A percentile compares a stretch with the other conserved stretches of the same genome.
Evolutionary conservation across 2,888 invertebrate genomes (phyloP).

Genomic region (Sceliomorpha sp.): DNA sequence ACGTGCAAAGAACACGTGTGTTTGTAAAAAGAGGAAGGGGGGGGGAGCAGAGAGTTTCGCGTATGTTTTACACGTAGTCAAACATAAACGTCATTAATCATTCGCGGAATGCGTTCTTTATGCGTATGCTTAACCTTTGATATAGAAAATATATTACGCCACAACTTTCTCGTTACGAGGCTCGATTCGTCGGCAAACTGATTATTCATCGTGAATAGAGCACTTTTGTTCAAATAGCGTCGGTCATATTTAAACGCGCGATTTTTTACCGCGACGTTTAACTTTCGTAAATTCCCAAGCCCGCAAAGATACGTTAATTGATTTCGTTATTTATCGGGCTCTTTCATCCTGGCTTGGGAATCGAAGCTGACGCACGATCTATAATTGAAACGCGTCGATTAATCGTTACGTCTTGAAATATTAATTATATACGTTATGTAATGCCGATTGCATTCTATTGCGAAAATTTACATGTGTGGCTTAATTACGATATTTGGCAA

Average conservation of each 20-base stretch:
- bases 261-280: conserved; percentile 24
- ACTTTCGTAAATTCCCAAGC: conserved; percentile 33
- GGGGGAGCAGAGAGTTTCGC: too few relatives aligned
- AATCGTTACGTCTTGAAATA: too few relatives aligned
- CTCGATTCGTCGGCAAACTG: conserved; percentile 36
- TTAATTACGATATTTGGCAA: too few relatives aligned
- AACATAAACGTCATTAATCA: conserved; percentile 29
- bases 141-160: conserved; percentile 21
- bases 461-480: too few relatives aligned
- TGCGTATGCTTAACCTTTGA: conserved; percentile 22
- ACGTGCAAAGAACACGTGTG: too few relatives aligned
- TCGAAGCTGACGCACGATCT: too few relatives aligned
- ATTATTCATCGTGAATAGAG: conserved; percentile 32
- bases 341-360: too few relatives aligned
- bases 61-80: conserved; percentile 8
- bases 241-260: conserved; percentile 17
- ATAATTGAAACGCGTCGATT: too few relatives aligned
- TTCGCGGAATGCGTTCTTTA: conserved; percentile 32
- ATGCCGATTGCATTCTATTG: too few relatives aligned
- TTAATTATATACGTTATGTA: too few relatives aligned
- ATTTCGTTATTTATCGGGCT: conserved; percentile 29
- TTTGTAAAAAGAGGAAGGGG: too few relatives aligned
- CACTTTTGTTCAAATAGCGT: conserved; percentile 28
- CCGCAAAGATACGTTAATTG: conserved; percentile 26
- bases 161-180: conserved; percentile 38